These are phyloP conservation scores for Steromphala cineraria DNA, from an alignment of 2,888 invertebrate genomes.

Conservation along the genomic window DNA sequence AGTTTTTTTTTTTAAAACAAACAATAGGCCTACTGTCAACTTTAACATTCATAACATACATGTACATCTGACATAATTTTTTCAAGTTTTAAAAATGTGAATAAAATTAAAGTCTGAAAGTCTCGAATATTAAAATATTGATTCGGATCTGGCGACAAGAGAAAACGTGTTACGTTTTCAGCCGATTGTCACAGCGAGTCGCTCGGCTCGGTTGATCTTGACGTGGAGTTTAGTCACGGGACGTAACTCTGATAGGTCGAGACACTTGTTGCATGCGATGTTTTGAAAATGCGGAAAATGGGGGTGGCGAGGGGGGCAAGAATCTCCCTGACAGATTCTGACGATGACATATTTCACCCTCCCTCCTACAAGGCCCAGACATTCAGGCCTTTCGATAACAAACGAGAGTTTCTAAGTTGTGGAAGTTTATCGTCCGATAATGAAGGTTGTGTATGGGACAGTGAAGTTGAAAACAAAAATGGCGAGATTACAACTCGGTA, in stretches of 20 bases:
- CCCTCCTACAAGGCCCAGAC: not conserved
- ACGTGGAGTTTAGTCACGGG: too few species aligned
- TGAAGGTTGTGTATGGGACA: constrained; percentile 14
- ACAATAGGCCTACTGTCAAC: too few species aligned
- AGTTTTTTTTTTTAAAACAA: too few species aligned
- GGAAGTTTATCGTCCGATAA: constrained; percentile 26
- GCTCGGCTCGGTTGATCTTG: too few species aligned
- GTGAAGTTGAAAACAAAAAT: constrained; percentile 3
- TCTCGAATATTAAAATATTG: too few species aligned
- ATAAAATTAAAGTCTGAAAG: too few species aligned
- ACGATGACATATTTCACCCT: constrained; percentile 23
- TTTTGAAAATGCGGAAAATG: not conserved
- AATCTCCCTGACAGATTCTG: constrained; percentile 12
- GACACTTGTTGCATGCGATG: not conserved
- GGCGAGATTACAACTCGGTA: not conserved
- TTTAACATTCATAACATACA: too few species aligned
- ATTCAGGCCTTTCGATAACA: not conserved
- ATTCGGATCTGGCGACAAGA: too few species aligned
- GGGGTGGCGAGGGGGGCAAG: not conserved
- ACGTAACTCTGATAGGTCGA: not conserved
- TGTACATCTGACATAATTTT: too few species aligned
- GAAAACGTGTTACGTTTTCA: too few species aligned
- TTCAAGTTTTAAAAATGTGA: too few species aligned
- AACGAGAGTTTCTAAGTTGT: constrained; percentile 12
- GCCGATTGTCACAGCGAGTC: too few species aligned